phyloP scores from a whole-genome alignment of 2,888 invertebrate species.

The Dyspetes luteomarginatus region DNA sequence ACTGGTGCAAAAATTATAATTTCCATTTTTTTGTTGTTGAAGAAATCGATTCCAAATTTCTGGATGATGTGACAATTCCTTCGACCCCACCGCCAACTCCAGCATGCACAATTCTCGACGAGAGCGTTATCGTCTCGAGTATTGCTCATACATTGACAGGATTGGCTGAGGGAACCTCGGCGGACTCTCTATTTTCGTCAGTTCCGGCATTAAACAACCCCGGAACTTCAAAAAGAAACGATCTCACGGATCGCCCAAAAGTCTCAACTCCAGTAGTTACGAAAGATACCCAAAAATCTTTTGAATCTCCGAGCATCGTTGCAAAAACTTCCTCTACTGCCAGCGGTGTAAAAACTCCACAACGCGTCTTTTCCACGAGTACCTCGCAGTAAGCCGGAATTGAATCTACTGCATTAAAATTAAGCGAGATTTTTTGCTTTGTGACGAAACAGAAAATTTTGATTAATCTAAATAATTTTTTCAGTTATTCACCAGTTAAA shows the following conservation, averaged over 20 bases:
- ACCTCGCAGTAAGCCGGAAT: slow-evolving; percentile 70
- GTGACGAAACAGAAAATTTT: slow-evolving; percentile 9
- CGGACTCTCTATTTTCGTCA: slow-evolving; percentile 5
- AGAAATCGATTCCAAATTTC: slow-evolving; percentile 53
- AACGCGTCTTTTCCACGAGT: slow-evolving; percentile 62
- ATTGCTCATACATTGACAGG: slow-evolving; percentile 33
- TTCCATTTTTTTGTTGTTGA: not conserved
- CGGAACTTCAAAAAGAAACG: not conserved
- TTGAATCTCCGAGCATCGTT: slow-evolving; percentile 11
- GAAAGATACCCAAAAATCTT: slow-evolving; percentile 20
- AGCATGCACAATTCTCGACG: slow-evolving; percentile 68
- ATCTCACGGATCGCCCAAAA: slow-evolving; percentile 17
- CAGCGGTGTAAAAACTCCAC: slow-evolving; percentile 38
- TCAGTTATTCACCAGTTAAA: slow-evolving; percentile 74
- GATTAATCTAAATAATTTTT: slow-evolving; percentile 39
- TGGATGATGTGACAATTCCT: slow-evolving; percentile 66
- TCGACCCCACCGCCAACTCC: slow-evolving; percentile 77
- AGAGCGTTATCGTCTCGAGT: slow-evolving; percentile 61
- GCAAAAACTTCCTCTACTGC: slow-evolving; percentile 10
- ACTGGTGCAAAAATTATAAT: no score
- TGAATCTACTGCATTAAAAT: not conserved
- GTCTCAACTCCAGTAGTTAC: slow-evolving; percentile 46
- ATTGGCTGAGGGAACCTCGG: slow-evolving; percentile 30
- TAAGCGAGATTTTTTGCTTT: slow-evolving; percentile 2
- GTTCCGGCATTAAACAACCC: slow-evolving; percentile 7